Evolutionary conservation across 2,113 vertebrate genomes (phyloP), one percentile per base, ranked within the genome.

Genomic region (Cebidichthys violaceus): DNA sequence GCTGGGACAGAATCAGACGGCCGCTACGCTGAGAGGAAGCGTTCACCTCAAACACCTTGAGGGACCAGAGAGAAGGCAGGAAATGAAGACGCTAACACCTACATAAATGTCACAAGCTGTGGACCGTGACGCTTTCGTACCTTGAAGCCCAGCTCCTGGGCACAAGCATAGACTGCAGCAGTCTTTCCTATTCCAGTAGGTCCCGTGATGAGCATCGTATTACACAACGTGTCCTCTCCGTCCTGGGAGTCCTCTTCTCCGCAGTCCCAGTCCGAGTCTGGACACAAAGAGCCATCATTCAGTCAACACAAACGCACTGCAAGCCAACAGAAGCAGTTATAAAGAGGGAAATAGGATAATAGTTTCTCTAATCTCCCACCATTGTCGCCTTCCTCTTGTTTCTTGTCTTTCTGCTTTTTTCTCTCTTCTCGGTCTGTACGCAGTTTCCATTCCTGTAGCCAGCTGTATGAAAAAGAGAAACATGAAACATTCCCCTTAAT

Each of bases 81-180:
- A 47, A 76, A 77, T 17, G 1, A 75, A 27, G n/a, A 29, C 1
- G 8, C 10, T 14, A 7, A 24, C 20, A 55, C n/a, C 3, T 2
- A 13, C 24, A 18, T 3, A 43, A 8, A 13, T 15, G 18, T 59
- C 2, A 22, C 20, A 15, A 69, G 0, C 24, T 13, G 22, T 22
- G 5, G 3, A 35, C 8, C 7, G 27, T 1, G n/a, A 59, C 9
- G 47, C 4, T 0, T 35, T 86, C 92, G 52, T 33, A 99, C 98
- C 98, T 99, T 99, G 87, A 99, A 99, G 6, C 98, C 98, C 6
- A 99, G 96, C 81, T 99, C 98, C 89, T 99, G 98, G 31, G 98
- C 98, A 88, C 98, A 99, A 41, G 98, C 98, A 37, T 99, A 99
- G 0, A 99, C 97, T 0, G 98, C 96, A 29, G 98, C 97, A 0